Conservation (phyloP, 2,797 vertebrate genomes). For the Leptatherina wallacei region DNA sequence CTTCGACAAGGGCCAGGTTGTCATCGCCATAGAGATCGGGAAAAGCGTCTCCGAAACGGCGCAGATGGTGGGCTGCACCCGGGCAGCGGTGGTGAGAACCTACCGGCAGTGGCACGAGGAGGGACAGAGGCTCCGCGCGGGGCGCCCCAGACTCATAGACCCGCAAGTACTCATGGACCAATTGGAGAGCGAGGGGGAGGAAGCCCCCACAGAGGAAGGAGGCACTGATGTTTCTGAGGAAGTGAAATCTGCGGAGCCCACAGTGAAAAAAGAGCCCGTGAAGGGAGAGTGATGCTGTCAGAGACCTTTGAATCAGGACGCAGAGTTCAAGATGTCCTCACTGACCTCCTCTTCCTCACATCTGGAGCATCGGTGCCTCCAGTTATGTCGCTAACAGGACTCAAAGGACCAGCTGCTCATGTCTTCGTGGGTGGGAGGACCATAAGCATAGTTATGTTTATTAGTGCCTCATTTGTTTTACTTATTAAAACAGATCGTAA, state of each 20-base stretch:
- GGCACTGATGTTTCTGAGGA: neutral
- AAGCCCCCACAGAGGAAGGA: neutral
- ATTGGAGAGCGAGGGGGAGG: neutral
- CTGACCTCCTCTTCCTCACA: neutral
- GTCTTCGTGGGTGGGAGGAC: neutral
- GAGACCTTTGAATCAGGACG: neutral
- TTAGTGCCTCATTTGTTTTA: neutral
- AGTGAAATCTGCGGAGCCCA: neutral
- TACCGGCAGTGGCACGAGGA: slow-evolving; percentile 26
- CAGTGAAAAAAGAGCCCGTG: neutral
- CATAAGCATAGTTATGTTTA: neutral
- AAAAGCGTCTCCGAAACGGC: slow-evolving; percentile 20
- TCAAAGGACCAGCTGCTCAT: neutral
- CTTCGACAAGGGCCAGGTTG: slow-evolving; percentile 33
- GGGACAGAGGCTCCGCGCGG: slow-evolving; percentile 25
- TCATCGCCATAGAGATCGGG: slow-evolving; percentile 10
- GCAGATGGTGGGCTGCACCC: slow-evolving; percentile 23
- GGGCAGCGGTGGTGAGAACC: slow-evolving; percentile 7
- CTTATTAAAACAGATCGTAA: neutral
- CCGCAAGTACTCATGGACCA: slow-evolving; percentile 4
- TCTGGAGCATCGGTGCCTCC: neutral
- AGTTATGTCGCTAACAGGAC: neutral
- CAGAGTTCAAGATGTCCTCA: neutral
- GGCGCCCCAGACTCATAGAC: slow-evolving; percentile 7
- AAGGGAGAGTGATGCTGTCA: neutral